Base-by-base conservation (phyloP, 2,888 invertebrate genomes). In the Falcaria lacertinaria region DNA sequence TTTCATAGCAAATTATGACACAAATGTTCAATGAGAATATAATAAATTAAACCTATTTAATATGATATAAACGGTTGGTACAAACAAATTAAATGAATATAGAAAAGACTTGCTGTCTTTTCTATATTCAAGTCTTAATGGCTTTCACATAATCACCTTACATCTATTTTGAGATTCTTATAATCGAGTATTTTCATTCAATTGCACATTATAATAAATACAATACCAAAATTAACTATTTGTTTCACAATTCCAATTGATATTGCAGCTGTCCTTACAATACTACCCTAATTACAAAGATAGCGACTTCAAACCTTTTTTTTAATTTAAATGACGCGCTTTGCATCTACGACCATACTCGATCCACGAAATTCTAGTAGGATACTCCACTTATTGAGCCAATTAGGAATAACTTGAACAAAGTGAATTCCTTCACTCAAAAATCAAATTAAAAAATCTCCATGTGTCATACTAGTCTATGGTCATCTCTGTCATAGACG, bases 381-480 rank as follows among this genome's bases (percentile, higher is more conserved):
- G n/a, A n/a, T n/a, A n/a, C n/a, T n/a, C n/a, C n/a, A n/a, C n/a
- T n/a, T n/a, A n/a, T n/a, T n/a, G n/a, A n/a, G n/a, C n/a, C n/a
- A n/a, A n/a, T n/a, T n/a, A n/a, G n/a, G n/a, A n/a, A n/a, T n/a
- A n/a, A n/a, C n/a, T n/a, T n/a, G n/a, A n/a, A 4, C 17, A 13
- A 32, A 49, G 37, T 40, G 14, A 40, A 17, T 38, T 39, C 40
- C 44, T 14, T 22, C n/a, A 33, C 17, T 17, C 6, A 15, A 34
- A 22, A 33, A 11, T 7, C 46, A 64, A 59, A 43, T 52, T 74
- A 79, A 67, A 76, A 58, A 51, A 57, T 66, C 48, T 72, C 74
- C 65, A 66, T 65, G 65, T 74, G 82, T 88, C 87, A 88, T 76
- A 88, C 89, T 43, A 85, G 69, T 52, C 87, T 66, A 42, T 80